Evolutionary conservation across 1,140 invertebrate genomes (phyloP), one percentile per base, ranked within the genome.

Genomic region (Bombus confusus): DNA sequence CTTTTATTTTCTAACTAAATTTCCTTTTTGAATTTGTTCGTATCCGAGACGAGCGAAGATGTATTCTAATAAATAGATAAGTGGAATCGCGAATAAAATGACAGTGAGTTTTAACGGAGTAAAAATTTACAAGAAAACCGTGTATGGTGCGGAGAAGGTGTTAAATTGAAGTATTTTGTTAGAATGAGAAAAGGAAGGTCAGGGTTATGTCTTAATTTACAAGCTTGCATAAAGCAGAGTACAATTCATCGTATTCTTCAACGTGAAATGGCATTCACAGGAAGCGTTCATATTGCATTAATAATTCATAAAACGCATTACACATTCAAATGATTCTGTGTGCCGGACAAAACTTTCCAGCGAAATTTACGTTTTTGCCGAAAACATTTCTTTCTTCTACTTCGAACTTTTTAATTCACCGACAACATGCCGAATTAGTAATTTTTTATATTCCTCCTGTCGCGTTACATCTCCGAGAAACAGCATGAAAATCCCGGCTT

Each of bases 251-350:
- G 13, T 13, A 37, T 34, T 22, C 47, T 57, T 37, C 31, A 37
- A 37, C 8, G 47, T 3, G 43, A 52, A 15, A 6, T 28, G 10
- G 22, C 25, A 12, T 28, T 57, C 6, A 12, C 3, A 37, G 25
- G 47, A 22, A 52, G 18, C 18, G 18, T 52, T 22, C 47, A 0
- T 22, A 18, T 52, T 22, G 47, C 47, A 22, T 52, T 52, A 52
- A 52, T 75, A 28, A 75, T 57, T 75, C 73, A 57, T 57, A 57
- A 25, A 75, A 75, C n/a, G 25, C 34, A 31, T 34, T 57, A 57
- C 47, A 13, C 47, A 57, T 75, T 37, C 47, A 28, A 52, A 52
- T 8, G 18, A 52, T 22, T 52, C 18, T 22, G 47, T 52, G 18
- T 22, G 2, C n/a, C 22, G 15, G 25, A 28, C 1, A 18, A 39